Conservation (phyloP, 2,888 invertebrate species). For the Acanthosoma haemorrhoidale region DNA sequence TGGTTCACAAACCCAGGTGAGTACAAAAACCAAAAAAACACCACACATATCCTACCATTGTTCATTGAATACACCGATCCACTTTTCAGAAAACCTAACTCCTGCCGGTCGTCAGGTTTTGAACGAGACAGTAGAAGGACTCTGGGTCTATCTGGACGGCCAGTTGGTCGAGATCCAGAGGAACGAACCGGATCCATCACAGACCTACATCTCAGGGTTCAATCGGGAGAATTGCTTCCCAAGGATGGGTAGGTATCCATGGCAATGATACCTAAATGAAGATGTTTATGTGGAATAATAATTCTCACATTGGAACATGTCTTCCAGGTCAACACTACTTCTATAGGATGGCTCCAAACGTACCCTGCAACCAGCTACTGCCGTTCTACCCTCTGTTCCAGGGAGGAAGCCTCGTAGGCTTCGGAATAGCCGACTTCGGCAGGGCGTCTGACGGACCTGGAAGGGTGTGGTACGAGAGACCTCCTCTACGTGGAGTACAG, state of each 20-base stretch:
- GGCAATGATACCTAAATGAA: neutral
- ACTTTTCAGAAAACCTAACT: conserved; percentile 29
- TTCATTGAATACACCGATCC: too few species aligned
- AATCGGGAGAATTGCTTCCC: conserved; percentile 37
- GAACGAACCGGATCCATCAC: conserved; percentile 31
- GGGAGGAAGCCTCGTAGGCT: conserved; percentile 37
- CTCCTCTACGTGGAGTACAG: conserved; percentile 29
- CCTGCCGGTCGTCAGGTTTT: conserved; percentile 23
- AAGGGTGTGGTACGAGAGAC: conserved; percentile 35
- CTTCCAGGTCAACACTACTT: conserved; percentile 41
- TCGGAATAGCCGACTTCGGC: conserved; percentile 39
- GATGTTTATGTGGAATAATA: neutral
- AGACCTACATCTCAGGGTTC: conserved; percentile 25
- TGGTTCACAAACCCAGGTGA: conserved; percentile 32
- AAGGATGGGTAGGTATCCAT: conserved; percentile 35
- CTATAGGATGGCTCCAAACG: conserved; percentile 34
- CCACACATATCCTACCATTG: neutral
- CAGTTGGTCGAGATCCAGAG: conserved; percentile 20
- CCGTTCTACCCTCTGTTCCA: conserved; percentile 39
- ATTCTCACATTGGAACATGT: neutral
- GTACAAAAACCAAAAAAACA: neutral
- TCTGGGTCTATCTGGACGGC: conserved; percentile 31
- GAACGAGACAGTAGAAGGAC: conserved; percentile 31
- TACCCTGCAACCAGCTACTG: conserved; percentile 34
- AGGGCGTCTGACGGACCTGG: conserved; percentile 17